Evolutionary conservation across 2,888 invertebrate species (phyloP), one percentile per base, ranked within the genome.

Genomic region (Leptopilina myrica): DNA sequence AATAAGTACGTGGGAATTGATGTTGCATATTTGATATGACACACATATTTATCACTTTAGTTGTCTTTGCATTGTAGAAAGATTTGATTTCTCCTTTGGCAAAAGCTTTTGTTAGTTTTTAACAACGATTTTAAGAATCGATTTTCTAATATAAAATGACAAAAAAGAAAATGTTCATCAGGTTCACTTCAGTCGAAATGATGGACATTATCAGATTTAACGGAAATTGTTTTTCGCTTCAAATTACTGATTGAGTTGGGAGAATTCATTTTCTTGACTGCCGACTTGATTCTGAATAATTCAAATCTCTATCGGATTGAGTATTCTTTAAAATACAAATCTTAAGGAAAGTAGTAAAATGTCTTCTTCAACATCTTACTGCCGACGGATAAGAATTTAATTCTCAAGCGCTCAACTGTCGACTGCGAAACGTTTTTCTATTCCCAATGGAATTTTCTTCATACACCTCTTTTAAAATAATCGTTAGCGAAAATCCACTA

Each of bases 201-300:
- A 73, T 56, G 53, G 73, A 73, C 73, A 73, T 73, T 73, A 73
- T 73, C 73, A 73, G 73, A 59, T 59, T 73, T 73, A 73, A 26
- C 73, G 73, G 56, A 56, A 73, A 73, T 73, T 59, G 73, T 73
- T 73, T 73, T 73, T 59, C 73, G 56, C 73, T 73, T 73, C 33
- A 73, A 73, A 73, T 73, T 73, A 73, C 73, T 73, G 73, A 73
- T 73, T 73, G 56, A 56, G 33, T 26, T 33, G 73, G 26, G 73
- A 73, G 73, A 59, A 33, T 56, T 73, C 33, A 33, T 56, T 69
- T 20, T 73, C 73, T 40, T 73, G 73, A 33, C 56, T 73, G 40
- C 14, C 14, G 56, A 56, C 56, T 73, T 56, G 15, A 33, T 56
- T 59, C 56, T 73, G 56, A 73, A 73, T 56, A 73, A 73, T 73